Base-by-base conservation (phyloP, 2,888 invertebrate species). In the Prenolepis imparis region DNA sequence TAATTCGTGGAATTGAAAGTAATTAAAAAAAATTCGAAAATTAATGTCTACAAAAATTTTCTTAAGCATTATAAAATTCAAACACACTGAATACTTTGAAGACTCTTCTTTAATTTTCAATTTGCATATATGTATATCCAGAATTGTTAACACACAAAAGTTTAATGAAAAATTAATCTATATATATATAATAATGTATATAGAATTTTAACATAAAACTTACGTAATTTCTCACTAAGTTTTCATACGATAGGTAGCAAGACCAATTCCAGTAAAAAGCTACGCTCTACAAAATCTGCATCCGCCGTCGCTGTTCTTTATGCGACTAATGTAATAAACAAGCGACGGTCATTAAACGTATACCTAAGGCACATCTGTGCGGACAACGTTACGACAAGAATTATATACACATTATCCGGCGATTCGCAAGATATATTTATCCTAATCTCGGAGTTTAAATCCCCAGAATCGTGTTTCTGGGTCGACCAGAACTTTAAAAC, bases 201-300 rank as follows among this genome's bases (percentile, higher is more conserved):
- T 6, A 12, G n/a, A 28, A 5, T 32, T 73, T n/a, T 21, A 32
- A 12, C 12, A n/a, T 21, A 48, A 64, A 74, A 63, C 44, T 48
- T 5, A 36, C 8, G 21, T 5, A 44, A 74, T 28, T 12, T 15
- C 3, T 44, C 15, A 11, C 4, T 11, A 36, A 75, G 28, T 41
- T n/a, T 9, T n/a, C 5, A 15, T 36, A 68, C n/a, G 15, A 41
- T 32, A n/a, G 18, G 11, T 18, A 70, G 9, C 57, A 32, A 68
- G 41, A 70, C 21, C 70, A 21, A 44, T 78, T 64, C 32, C 32
- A 32, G 32, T 9, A 74, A 68, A 52, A 55, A 68, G 41, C 15
- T 32, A 77, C 41, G 67, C 39, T 77, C 77, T 77, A 67, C 24
- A 77, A 77, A 77, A 57, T 77, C 41, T 57, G 57, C 68, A 67